Base-by-base conservation (phyloP, 2,113 vertebrate genomes). In the Rhadina sibilatrix region DNA sequence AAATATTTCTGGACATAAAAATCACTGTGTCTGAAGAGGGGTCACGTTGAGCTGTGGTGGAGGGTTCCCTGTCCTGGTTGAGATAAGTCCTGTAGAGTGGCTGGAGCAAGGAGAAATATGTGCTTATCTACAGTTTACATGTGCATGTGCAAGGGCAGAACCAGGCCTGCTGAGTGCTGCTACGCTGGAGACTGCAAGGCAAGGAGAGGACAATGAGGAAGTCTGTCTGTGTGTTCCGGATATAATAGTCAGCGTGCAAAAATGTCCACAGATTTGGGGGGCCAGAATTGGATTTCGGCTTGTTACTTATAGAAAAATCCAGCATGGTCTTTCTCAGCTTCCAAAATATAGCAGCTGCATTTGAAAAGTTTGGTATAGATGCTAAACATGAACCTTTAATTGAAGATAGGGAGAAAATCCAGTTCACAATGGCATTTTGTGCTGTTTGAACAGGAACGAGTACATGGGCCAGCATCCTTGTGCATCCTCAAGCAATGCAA, bases 1-100 rank as follows among this genome's bases (percentile, higher is more conserved):
- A 97, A 96, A 92, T 97, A 96, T 95, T 97, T 90, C 94, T 87
- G 87, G 57, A 94, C 93, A 97, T 95, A 93, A 91, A 96, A 93
- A 65, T 93, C 37, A 68, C 81, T 89, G 46, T 95, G 94, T 95
- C 83, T 91, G 91, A 87, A 53, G 56, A 87, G 86, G 65, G 28
- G 71, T 80, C 61, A 16, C 0, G n/a, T 53, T 90, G 79, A 78
- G 40, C 71, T 95, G 77, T 46, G 79, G 31, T 89, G 83, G 47
- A 92, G 52, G 24, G 80, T 75, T 95, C 72, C 35, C n/a, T 3
- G 6, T 93, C 83, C 70, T 88, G 70, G 70, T 84, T 96, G 65
- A 93, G 74, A 94, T 82, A 83, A 85, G 85, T 94, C 90, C n/a
- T 90, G 87, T 57, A 90, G 91, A 20, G 60, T 72, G 83, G 33